phyloP scores from a whole-genome alignment of 2,113 vertebrate species.

The Progne subis region DNA sequence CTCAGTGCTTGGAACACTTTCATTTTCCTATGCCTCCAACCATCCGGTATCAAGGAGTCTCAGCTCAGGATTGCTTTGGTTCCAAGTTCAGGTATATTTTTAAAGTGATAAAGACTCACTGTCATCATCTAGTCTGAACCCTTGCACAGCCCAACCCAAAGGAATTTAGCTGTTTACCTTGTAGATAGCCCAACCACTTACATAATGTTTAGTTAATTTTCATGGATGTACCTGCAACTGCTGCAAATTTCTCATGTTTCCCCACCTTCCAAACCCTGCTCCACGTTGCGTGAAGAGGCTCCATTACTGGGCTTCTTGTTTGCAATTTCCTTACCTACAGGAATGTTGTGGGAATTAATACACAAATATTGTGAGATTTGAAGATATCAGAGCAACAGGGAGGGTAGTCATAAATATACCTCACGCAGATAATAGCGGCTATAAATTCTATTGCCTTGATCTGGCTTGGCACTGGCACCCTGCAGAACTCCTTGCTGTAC shows the following conservation, averaged over 20 bases:
- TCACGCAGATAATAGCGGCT: neutral
- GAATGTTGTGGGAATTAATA: slow-evolving; percentile 35
- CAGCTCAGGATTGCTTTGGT: neutral
- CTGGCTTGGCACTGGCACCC: neutral
- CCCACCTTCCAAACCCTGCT: neutral
- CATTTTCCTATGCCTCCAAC: neutral
- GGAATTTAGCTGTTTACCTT: neutral
- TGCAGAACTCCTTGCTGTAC: neutral
- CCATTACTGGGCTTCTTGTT: neutral
- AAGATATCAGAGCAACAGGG: slow-evolving; percentile 11
- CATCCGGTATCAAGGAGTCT: neutral
- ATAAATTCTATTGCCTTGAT: slow-evolving; percentile 52
- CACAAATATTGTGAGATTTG: slow-evolving; percentile 42
- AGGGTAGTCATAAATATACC: slow-evolving; percentile 45
- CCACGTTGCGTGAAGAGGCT: neutral
- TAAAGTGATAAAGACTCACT: neutral
- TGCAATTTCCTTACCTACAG: slow-evolving; percentile 34
- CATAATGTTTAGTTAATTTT: neutral
- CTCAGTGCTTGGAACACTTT: neutral
- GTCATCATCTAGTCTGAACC: neutral
- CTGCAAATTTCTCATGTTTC: neutral
- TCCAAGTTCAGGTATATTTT: slow-evolving; percentile 15
- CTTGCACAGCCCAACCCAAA: neutral
- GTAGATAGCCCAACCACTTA: neutral
- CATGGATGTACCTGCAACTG: neutral